phyloP scores from a whole-genome alignment of 2,888 invertebrate species.

The Leucophora obtusa region DNA sequence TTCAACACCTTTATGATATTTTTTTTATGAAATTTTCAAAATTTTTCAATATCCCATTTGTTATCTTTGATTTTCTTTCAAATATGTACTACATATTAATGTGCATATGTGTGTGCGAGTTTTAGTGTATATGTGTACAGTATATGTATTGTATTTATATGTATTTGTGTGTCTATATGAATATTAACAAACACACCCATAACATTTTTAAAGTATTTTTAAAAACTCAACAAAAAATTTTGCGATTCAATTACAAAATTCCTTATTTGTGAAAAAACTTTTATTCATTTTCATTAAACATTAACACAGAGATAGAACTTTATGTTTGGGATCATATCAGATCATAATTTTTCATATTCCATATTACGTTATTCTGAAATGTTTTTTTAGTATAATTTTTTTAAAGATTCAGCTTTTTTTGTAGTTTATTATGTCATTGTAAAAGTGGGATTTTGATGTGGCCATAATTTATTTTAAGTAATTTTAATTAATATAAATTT shows the following conservation, averaged over 20 bases:
- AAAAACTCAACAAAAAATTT: conserved; percentile 35
- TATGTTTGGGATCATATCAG: not conserved
- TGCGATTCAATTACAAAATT: conserved; percentile 78
- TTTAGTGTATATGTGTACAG: conserved; percentile 15
- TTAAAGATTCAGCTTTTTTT: conserved; percentile 1
- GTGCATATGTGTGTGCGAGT: conserved; percentile 18
- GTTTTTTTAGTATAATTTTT: conserved; percentile 15
- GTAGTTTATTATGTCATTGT: conserved; percentile 25
- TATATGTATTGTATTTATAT: conserved; percentile 35
- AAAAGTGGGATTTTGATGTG: not conserved
- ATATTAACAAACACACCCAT: conserved; percentile 48
- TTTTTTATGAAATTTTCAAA: not conserved
- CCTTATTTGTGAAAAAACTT: conserved; percentile 75
- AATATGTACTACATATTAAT: not conserved
- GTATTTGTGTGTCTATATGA: conserved; percentile 50
- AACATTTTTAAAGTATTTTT: conserved; percentile 57
- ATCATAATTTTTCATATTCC: conserved; percentile 2
- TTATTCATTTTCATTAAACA: conserved; percentile 19
- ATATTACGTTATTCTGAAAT: conserved; percentile 20
- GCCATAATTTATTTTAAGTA: not conserved
- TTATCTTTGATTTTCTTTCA: conserved; percentile 1
- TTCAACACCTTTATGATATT: not conserved
- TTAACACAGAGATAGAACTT: conserved; percentile 15
- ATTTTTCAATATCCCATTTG: not conserved
- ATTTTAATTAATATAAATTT: conserved; percentile 19